These are phyloP conservation scores for Drosophila insularis DNA, from an alignment of 1,140 invertebrate species.

Conservation along the genomic window DNA sequence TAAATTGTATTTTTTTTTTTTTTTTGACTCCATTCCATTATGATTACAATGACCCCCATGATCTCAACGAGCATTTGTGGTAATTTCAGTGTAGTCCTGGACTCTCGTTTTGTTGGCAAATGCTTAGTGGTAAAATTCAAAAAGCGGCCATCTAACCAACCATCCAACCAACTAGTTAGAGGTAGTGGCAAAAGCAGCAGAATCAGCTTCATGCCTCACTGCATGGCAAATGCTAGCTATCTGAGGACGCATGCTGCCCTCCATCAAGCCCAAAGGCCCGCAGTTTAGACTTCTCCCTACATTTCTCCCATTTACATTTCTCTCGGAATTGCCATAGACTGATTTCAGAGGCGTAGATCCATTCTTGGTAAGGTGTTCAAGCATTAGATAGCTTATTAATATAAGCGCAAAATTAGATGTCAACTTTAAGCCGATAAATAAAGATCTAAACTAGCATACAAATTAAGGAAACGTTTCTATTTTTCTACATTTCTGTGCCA, in stretches of 20 bases:
- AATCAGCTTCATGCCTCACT: slow-evolving; percentile 23
- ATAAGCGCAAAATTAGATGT: too few relatives aligned
- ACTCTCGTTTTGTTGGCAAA: slow-evolving; percentile 58
- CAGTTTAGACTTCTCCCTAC: slow-evolving; percentile 44
- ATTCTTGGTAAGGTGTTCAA: neutral
- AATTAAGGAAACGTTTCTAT: neutral
- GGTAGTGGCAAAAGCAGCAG: neutral
- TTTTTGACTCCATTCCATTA: slow-evolving; percentile 45
- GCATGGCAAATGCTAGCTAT: slow-evolving; percentile 39
- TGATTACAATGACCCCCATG: slow-evolving; percentile 78
- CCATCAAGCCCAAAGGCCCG: slow-evolving; percentile 27
- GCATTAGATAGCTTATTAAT: too few relatives aligned
- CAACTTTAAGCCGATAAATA: too few relatives aligned
- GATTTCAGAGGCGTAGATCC: neutral
- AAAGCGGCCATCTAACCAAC: slow-evolving; percentile 16
- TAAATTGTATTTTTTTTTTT: slow-evolving; percentile 36
- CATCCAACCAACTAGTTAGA: slow-evolving; percentile 8
- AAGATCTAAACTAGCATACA: neutral
- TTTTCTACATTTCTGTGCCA: neutral
- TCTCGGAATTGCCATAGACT: neutral
- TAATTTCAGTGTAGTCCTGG: neutral
- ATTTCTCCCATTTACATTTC: neutral
- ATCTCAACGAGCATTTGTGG: slow-evolving; percentile 54
- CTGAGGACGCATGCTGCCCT: slow-evolving; percentile 29
- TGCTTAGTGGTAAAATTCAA: slow-evolving; percentile 67